These are phyloP conservation scores for Chitala chitala DNA, from an alignment of 2,113 vertebrate species.

Conservation along the genomic window DNA sequence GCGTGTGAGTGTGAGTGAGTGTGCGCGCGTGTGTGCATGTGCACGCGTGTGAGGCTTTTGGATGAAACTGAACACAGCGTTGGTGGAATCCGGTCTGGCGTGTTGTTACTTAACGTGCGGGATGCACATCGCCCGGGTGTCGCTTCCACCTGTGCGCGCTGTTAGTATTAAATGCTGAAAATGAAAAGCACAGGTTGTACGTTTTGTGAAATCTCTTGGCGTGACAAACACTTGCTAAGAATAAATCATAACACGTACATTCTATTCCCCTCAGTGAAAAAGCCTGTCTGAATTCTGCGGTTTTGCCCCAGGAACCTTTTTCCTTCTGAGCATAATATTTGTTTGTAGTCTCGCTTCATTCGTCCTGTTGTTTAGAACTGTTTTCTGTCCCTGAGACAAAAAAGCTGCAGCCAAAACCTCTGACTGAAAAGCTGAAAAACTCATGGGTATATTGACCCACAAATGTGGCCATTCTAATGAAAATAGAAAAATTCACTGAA, in stretches of 20 bases:
- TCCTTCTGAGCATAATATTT: background rate
- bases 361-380: background rate
- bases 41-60: background rate
- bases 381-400: background rate
- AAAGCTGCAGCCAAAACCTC: too few relatives aligned
- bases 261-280: background rate
- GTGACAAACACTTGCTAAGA: background rate
- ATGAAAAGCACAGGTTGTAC: conserved; percentile 1
- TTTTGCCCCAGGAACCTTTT: background rate
- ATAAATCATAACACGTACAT: conserved; percentile 2
- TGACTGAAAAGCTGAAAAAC: background rate
- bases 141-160: background rate
- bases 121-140: background rate
- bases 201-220: conserved; percentile 9
- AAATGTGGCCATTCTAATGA: too few relatives aligned
- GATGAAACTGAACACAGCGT: background rate
- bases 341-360: background rate
- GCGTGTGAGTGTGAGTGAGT: background rate
- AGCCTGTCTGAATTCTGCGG: background rate
- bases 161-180: background rate
- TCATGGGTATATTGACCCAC: too few relatives aligned
- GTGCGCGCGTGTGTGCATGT: background rate
- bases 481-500: background rate
- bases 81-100: background rate
- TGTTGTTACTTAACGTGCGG: background rate